Evolutionary conservation across 2,113 vertebrate species (phyloP).

Genomic region (Thymallus thymallus): DNA sequence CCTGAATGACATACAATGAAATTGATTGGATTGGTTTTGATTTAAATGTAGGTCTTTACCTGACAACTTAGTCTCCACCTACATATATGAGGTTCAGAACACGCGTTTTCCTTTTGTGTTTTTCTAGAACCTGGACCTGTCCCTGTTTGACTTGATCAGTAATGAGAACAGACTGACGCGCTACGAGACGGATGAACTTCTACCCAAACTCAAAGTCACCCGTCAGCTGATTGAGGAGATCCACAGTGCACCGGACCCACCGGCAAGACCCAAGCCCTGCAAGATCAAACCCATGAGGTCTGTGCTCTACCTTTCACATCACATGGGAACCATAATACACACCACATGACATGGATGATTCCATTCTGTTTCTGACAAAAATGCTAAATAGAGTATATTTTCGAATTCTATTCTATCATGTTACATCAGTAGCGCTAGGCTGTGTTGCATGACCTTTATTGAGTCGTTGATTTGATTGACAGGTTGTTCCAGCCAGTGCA

Average conservation of each 20-base stretch:
- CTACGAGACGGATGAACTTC: conserved; percentile 79
- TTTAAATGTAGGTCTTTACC: not conserved
- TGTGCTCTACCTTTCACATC: not conserved
- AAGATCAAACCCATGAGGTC: conserved; percentile 91
- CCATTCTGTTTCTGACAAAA: too few species aligned
- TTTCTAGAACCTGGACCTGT: conserved; percentile 77
- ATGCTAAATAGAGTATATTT: too few species aligned
- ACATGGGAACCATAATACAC: not conserved
- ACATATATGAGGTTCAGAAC: not conserved
- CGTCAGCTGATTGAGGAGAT: conserved; percentile 89
- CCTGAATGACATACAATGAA: too few species aligned
- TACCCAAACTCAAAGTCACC: conserved; percentile 85
- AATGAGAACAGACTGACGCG: conserved; percentile 83
- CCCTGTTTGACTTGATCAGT: conserved; percentile 84
- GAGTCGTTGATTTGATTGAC: not conserved
- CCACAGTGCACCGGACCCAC: conserved; percentile 76
- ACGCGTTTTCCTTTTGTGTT: not conserved
- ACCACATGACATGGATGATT: not conserved
- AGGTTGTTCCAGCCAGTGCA: conserved; percentile 90
- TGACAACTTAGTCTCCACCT: not conserved
- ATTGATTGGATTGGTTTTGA: not conserved
- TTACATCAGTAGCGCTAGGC: not conserved
- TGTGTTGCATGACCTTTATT: not conserved
- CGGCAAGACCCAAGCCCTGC: conserved; percentile 76
- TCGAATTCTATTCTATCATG: not conserved